phyloP scores from a whole-genome alignment of 2,113 vertebrate species.

The Caranx ignobilis region DNA sequence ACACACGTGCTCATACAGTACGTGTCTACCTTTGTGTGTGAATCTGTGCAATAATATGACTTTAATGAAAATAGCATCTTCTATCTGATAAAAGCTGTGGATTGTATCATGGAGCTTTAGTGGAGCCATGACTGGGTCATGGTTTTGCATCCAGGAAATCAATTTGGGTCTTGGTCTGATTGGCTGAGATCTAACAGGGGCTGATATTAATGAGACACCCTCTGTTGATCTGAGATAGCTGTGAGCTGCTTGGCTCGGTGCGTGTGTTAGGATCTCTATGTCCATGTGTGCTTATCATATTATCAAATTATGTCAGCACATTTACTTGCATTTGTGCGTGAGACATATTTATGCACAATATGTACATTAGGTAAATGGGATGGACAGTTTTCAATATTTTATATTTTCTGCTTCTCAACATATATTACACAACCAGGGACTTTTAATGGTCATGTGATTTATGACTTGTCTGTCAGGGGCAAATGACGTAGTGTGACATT shows the following conservation, averaged over 20 bases:
- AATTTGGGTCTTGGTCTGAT: conserved; percentile 21
- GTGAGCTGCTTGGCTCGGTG: not conserved
- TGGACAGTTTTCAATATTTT: too few species aligned
- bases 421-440: too few species aligned
- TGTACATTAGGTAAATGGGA: too few species aligned
- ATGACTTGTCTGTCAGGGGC: too few species aligned
- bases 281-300: too few species aligned
- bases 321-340: not conserved
- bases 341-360: not conserved
- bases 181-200: conserved; percentile 17
- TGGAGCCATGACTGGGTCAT: conserved; percentile 12
- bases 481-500: too few species aligned
- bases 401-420: too few species aligned
- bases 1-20: too few species aligned
- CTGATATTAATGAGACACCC: not conserved
- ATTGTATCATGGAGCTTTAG: not conserved
- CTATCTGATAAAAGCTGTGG: conserved; percentile 21
- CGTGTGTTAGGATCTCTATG: too few species aligned
- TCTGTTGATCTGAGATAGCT: not conserved
- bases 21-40: not conserved
- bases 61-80: conserved; percentile 42
- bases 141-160: conserved; percentile 15
- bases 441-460: too few species aligned
- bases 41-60: conserved; percentile 17
- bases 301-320: too few species aligned